A percentile compares a stretch with the other conserved stretches of the same genome.
These are phyloP conservation scores for Garrulus glandarius DNA, from an alignment of 2,797 vertebrate species.

Conservation along the genomic window DNA sequence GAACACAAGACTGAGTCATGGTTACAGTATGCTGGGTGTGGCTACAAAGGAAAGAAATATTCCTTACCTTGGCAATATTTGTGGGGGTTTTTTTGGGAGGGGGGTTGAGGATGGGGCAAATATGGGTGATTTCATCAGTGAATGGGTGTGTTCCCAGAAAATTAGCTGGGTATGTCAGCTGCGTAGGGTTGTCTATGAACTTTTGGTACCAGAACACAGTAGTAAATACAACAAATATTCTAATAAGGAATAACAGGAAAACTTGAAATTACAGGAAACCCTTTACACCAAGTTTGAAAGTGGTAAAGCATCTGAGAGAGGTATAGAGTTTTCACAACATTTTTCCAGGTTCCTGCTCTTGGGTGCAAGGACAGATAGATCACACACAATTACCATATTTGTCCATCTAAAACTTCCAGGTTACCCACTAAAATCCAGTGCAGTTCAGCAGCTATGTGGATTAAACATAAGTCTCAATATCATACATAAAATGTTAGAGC, in stretches of 20 bases:
- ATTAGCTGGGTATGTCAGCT: not conserved
- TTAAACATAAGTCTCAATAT: not conserved
- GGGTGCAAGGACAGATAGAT: not conserved
- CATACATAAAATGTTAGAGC: not conserved
- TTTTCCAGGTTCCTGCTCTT: not conserved
- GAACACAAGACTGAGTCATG: constrained; percentile 18
- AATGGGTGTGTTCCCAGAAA: not conserved
- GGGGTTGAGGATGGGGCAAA: not conserved
- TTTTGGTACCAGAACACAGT: not conserved
- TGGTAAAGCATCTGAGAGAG: not conserved
- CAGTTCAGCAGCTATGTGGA: not conserved
- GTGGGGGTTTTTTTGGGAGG: not conserved
- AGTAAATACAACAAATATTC: not conserved
- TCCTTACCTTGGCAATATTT: constrained; percentile 15
- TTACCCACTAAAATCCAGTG: not conserved
- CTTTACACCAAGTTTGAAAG: not conserved
- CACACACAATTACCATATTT: not conserved
- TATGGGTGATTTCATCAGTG: not conserved
- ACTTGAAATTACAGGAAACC: not conserved
- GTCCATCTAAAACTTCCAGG: not conserved
- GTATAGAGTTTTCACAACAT: not conserved
- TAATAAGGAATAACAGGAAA: not conserved
- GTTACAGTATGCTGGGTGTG: not conserved
- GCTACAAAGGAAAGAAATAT: not conserved
- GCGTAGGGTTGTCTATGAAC: not conserved